A percentile compares a stretch with the other conserved stretches of the same genome.
Evolutionary conservation across 1,140 invertebrate species (phyloP).

Genomic region (Phenacoccus solenopsis): DNA sequence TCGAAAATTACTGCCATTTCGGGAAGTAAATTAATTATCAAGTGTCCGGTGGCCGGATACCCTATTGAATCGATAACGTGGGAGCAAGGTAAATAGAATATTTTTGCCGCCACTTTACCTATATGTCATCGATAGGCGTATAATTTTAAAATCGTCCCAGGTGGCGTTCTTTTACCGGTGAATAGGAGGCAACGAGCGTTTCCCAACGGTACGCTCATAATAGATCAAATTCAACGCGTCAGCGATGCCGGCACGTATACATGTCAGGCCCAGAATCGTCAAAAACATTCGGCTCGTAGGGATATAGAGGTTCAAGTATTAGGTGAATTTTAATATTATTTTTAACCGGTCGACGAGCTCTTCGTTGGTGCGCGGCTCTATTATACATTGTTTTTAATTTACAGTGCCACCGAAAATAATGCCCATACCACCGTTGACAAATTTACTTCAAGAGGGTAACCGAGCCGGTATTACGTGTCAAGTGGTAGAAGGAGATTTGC

Average conservation of each 20-base stretch:
- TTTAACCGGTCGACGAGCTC: not conserved
- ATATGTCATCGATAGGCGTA: not conserved
- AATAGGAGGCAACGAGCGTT: constrained; percentile 78
- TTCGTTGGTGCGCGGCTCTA: no score
- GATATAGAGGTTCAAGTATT: constrained; percentile 70
- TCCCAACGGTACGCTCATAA: constrained; percentile 70
- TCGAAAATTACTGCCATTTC: constrained; percentile 80
- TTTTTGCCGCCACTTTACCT: not conserved
- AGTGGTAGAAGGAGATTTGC: constrained; percentile 85
- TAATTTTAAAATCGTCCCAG: constrained; percentile 34
- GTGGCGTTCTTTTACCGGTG: constrained; percentile 65
- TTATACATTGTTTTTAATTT: constrained; percentile 29
- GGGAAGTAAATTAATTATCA: constrained; percentile 68
- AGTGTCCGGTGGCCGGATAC: constrained; percentile 86
- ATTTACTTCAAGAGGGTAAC: constrained; percentile 75
- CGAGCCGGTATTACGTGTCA: constrained; percentile 84
- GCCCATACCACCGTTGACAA: constrained; percentile 67
- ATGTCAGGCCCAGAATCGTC: constrained; percentile 73
- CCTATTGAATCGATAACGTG: constrained; percentile 77
- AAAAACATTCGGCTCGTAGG: constrained; percentile 61
- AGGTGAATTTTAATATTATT: constrained; percentile 16
- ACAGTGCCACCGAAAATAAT: constrained; percentile 78
- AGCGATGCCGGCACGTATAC: constrained; percentile 75
- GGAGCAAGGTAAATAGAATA: constrained; percentile 59
- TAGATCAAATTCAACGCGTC: constrained; percentile 62